phyloP scores from a whole-genome alignment of 2,797 vertebrate genomes.

The Enteromius argenteus region DNA sequence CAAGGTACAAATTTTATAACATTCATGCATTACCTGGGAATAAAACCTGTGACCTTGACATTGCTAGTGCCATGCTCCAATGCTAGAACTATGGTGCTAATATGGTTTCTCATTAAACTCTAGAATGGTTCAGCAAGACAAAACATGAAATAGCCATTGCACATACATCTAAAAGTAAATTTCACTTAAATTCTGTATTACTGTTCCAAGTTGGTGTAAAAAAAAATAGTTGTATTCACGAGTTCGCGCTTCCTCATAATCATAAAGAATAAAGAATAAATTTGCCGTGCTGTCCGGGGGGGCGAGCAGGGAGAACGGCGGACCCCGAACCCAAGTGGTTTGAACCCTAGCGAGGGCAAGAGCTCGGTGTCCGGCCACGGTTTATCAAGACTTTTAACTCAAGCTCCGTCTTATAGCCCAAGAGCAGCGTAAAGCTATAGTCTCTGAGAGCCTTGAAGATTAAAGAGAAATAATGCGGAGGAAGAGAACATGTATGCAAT shows the following conservation, averaged over 20 bases:
- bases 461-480: background rate
- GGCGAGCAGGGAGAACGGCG: no score
- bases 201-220: background rate
- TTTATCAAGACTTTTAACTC: conserved; percentile 77
- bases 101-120: background rate
- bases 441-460: conserved; percentile 77
- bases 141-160: background rate
- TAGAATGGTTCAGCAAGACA: background rate
- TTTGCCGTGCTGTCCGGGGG: no score
- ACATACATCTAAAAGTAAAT: background rate
- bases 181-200: background rate
- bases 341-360: no score
- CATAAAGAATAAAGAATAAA: no score
- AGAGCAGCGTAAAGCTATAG: conserved; percentile 77
- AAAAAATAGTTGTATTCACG: no score
- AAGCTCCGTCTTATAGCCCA: conserved; percentile 71
- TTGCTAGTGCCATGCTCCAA: background rate
- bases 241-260: no score
- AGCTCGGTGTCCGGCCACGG: conserved; percentile 62
- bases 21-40: background rate
- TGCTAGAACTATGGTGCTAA: background rate
- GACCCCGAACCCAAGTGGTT: no score
- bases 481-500: conserved; percentile 10
- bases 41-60: background rate
- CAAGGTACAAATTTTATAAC: background rate